These are phyloP conservation scores for Sterrhoptilus dennistouni DNA, from an alignment of 2,113 vertebrate species.

Conservation along the genomic window DNA sequence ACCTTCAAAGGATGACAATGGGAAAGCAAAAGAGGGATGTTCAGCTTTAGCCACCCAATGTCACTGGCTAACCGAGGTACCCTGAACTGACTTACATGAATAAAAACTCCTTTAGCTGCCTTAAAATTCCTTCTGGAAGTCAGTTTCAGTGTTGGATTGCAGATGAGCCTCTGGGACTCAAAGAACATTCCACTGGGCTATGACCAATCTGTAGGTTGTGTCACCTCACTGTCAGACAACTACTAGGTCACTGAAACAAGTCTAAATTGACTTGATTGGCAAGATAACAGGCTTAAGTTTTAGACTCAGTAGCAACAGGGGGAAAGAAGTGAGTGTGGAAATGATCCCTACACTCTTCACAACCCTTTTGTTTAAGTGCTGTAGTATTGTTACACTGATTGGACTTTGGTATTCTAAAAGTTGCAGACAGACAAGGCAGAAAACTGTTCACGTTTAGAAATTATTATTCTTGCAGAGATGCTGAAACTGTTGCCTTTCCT, in stretches of 20 bases:
- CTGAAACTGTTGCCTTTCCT: slow-evolving; percentile 9
- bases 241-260: background rate
- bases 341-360: background rate
- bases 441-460: background rate
- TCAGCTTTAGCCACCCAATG: background rate
- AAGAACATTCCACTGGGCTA: background rate
- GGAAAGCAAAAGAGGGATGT: background rate
- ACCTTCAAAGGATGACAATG: background rate
- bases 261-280: background rate
- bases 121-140: background rate
- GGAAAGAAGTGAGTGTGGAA: background rate
- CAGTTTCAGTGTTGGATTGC: background rate
- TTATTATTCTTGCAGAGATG: background rate
- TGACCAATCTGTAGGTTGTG: background rate
- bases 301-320: background rate
- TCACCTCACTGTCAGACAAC: background rate
- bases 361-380: background rate
- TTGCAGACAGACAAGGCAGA: background rate
- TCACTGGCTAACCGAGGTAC: background rate
- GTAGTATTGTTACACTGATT: background rate
- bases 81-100: background rate
- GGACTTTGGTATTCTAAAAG: background rate
- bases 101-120: background rate
- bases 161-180: background rate
- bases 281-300: background rate